Evolutionary conservation across 2,888 invertebrate species (phyloP), one percentile per base, ranked within the genome.

Genomic region (Cerceris ruficornis): DNA sequence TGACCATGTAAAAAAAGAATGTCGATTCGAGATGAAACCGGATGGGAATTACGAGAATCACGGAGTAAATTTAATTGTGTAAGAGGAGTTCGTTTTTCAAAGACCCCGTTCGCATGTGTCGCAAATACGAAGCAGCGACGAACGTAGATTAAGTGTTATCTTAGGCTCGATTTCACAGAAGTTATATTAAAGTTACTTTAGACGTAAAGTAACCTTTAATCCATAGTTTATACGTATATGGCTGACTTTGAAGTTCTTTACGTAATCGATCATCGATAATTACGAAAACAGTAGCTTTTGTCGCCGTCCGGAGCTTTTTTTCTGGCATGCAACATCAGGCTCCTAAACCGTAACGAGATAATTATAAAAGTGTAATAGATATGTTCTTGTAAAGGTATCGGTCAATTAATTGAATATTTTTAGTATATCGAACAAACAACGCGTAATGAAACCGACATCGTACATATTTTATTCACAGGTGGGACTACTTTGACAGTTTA

Each of bases 91-190:
- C 65, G 55, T 15, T 61, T 55, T 71, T 8, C 28, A 59, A 54
- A 71, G 43, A 54, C 72, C 71, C 77, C 71, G 77, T 57, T 77
- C 69, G 64, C 66, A 61, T 76, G 39, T 52, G 28, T 61, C 61
- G 52, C 46, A 57, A 60, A 58, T 54, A 68, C 59, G 62, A 59
- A 50, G 14, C 55, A 46, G 60, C 64, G 59, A 67, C 50, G 17
- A 64, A 49, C 67, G 70, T 66, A 70, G 71, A 67, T 64, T 60
- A 73, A 59, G 72, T 50, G 58, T 70, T 77, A 64, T 17, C 58
- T 49, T 70, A 76, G 42, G 49, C 52, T 67, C 66, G 54, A 60
- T 49, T 43, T 59, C 50, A 57, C 17, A 46, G 39, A 67, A 62
- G 54, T 17, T 39, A 28, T 28, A 28, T 60, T 17, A 17, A 66